Evolutionary conservation across 2,888 invertebrate species (phyloP), one percentile per base, ranked within the genome.

Genomic region (Leptinotarsa rubiginosa): DNA sequence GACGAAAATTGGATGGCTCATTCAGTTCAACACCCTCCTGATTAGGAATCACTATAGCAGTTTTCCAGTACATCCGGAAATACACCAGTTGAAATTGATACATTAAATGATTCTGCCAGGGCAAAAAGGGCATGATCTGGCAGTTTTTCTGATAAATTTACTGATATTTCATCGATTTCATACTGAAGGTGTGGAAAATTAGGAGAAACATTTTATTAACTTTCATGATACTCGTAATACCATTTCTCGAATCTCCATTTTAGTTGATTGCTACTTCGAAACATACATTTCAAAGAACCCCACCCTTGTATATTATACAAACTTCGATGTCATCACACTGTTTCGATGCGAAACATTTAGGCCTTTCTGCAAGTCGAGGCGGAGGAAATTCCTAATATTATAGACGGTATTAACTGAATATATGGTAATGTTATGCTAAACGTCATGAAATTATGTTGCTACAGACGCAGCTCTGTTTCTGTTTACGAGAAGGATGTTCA

Each of bases 401-500:
- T 70, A 59, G 64, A 69, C 66, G 73, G 66, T 75, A 67, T 70
- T 70, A 65, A 70, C 70, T 66, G 73, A 64, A 70, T 75, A 70
- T 73, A 75, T 75, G 73, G 73, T 75, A 75, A 73, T 75, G 73
- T 75, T 75, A 75, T 75, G 75, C 73, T 70, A 70, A 75, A 75
- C 73, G 73, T 73, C 75, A 73, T 67, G 70, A 75, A 75, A 75
- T 75, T 75, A 75, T 75, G 75, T 75, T 73, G 71, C 75, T 75
- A 25, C 67, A 62, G 70, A 54, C 70, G 25, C 50, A 67, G 70
- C 54, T 67, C 50, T 50, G 50, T 16, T 50, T 15, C 67, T 71
- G 70, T 74, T 74, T 68, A 74, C 74, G 66, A 68, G 56, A 62
- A 47, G 56, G 54, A 16, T 31, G 31, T 62, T 62, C 62, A 62